Percentiles rank a stretch among this genome's conserved stretches.
Conservation (phyloP, 1,140 invertebrate species). For the Rhynchophorus ferrugineus region DNA sequence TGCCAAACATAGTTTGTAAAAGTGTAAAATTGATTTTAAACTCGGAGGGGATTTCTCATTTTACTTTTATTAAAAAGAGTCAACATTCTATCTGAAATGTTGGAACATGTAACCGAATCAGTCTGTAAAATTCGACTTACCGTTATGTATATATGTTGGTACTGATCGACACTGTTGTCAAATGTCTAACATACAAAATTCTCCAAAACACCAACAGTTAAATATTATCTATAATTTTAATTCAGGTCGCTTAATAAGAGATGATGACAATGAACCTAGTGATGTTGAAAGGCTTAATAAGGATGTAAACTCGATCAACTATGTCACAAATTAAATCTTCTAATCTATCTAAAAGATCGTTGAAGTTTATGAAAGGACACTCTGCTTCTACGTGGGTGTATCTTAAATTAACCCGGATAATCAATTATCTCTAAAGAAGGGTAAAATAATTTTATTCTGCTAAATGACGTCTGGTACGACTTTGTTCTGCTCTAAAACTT, state of each 20-base stretch:
- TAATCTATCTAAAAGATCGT: slow-evolving; percentile 81
- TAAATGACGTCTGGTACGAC: slow-evolving; percentile 91
- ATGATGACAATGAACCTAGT: slow-evolving; percentile 80
- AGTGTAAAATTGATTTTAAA: too few species aligned
- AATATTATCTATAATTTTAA: slow-evolving; percentile 3
- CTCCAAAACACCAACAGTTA: too few species aligned
- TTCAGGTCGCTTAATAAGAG: slow-evolving; percentile 59
- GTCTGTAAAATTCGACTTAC: too few species aligned
- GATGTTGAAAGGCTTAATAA: slow-evolving; percentile 68
- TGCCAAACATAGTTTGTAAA: too few species aligned
- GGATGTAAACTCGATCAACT: slow-evolving; percentile 80
- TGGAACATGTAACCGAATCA: too few species aligned
- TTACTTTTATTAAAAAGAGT: too few species aligned
- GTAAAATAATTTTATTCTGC: slow-evolving; percentile 79
- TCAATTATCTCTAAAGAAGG: too few species aligned
- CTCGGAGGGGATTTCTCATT: too few species aligned
- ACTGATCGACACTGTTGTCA: too few species aligned
- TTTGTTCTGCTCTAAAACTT: slow-evolving; percentile 96
- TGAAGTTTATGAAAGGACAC: slow-evolving; percentile 91
- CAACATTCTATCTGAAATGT: too few species aligned
- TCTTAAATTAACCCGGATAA: slow-evolving; percentile 44
- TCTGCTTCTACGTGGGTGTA: slow-evolving; percentile 97
- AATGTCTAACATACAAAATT: too few species aligned
- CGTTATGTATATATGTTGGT: too few species aligned
- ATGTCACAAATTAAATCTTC: slow-evolving; percentile 97